phyloP scores from a whole-genome alignment of 2,113 vertebrate genomes.

The Hydrolagus affinis region DNA sequence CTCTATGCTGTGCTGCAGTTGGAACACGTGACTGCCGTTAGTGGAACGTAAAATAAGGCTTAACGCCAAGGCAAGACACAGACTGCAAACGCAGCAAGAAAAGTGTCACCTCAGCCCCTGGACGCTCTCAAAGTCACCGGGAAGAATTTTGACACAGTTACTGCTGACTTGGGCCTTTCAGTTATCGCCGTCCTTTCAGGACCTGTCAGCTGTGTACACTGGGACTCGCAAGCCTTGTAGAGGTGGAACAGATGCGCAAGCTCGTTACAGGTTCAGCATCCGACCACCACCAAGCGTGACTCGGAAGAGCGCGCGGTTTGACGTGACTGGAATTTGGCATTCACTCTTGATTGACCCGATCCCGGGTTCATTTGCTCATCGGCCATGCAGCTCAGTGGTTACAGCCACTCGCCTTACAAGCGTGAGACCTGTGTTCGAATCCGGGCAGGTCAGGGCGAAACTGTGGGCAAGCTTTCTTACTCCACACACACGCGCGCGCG shows the following conservation, averaged over 20 bases:
- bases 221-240: not conserved
- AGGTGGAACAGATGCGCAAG: no score
- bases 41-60: not conserved
- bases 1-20: not conserved
- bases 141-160: not conserved
- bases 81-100: not conserved
- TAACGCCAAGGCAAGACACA: not conserved
- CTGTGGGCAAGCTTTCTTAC: no score
- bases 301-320: not conserved
- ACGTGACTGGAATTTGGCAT: not conserved
- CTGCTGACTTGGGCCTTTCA: not conserved
- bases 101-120: not conserved
- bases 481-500: no score
- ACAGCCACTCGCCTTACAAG: no score
- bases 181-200: not conserved
- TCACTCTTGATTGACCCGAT: not conserved
- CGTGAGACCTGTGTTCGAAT: no score
- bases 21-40: not conserved
- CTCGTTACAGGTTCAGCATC: no score
- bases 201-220: not conserved
- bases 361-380: no score
- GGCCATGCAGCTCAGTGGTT: no score
- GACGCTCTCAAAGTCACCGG: not conserved
- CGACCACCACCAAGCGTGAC: no score
- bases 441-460: no score